Percentiles rank a stretch among this genome's conserved stretches.
Evolutionary conservation across 1,140 invertebrate species (phyloP).

Genomic region (Lepidostoma basale): DNA sequence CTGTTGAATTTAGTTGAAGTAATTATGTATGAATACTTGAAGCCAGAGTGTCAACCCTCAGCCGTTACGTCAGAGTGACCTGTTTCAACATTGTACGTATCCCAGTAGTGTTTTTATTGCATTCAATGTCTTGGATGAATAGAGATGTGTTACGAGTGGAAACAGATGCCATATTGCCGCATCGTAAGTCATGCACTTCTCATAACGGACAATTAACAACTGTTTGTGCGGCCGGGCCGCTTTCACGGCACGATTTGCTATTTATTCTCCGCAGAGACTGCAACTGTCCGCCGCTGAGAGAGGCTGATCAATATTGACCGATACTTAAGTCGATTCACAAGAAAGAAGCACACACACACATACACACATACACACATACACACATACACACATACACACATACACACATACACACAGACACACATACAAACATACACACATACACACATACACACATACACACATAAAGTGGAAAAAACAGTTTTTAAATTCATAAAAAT

Average conservation of each 20-base stretch:
- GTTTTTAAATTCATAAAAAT: too few relatives aligned
- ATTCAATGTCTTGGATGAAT: background rate
- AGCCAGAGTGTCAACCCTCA: too few relatives aligned
- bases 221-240: slow-evolving; percentile 15
- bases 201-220: slow-evolving; percentile 16
- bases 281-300: background rate
- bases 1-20: too few relatives aligned
- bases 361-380: too few relatives aligned
- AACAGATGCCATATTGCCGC: slow-evolving; percentile 10
- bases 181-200: slow-evolving; percentile 17
- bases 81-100: background rate
- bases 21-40: too few relatives aligned
- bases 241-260: slow-evolving; percentile 19
- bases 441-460: too few relatives aligned
- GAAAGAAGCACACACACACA: too few relatives aligned
- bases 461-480: too few relatives aligned
- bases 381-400: too few relatives aligned
- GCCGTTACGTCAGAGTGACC: background rate
- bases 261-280: background rate
- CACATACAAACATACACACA: too few relatives aligned
- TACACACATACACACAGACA: too few relatives aligned
- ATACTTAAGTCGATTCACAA: too few relatives aligned
- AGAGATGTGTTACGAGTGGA: background rate
- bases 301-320: slow-evolving; percentile 3
- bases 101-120: background rate